Evolutionary conservation across 2,113 vertebrate genomes (phyloP).

Genomic region (Pomatostomus ruficeps): DNA sequence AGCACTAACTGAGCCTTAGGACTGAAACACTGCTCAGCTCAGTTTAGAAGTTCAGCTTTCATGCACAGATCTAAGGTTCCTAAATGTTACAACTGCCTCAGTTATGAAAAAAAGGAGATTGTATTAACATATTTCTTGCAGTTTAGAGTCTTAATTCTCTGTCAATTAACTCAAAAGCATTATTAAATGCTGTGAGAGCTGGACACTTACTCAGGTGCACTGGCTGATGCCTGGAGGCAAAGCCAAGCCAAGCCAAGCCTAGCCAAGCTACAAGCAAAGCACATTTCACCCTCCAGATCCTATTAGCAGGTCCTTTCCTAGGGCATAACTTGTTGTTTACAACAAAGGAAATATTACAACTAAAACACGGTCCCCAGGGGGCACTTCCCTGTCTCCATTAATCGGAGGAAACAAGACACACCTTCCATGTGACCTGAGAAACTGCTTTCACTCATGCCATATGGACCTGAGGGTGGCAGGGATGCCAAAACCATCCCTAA

Average conservation of each 20-base stretch:
- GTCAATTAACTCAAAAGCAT: neutral
- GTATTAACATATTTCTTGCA: neutral
- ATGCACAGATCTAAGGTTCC: neutral
- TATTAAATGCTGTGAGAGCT: neutral
- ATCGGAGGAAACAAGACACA: neutral
- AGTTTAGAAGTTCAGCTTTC: neutral
- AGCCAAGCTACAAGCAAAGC: neutral
- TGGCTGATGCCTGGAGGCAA: neutral
- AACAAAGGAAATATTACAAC: constrained; percentile 28
- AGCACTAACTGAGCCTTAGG: neutral
- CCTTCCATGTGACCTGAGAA: neutral
- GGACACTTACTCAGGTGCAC: neutral
- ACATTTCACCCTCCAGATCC: neutral
- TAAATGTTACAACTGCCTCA: neutral
- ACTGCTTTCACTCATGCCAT: neutral
- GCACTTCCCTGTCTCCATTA: neutral
- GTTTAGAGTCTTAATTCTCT: neutral
- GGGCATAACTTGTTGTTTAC: constrained; percentile 40
- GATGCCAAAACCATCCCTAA: neutral
- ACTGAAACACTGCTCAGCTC: neutral
- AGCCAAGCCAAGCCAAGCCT: neutral
- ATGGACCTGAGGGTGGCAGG: neutral
- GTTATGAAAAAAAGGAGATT: neutral
- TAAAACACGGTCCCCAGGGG: neutral
- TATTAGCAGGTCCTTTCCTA: neutral